Conservation (phyloP, 2,888 invertebrate species). For the Sympetrum striolatum region DNA sequence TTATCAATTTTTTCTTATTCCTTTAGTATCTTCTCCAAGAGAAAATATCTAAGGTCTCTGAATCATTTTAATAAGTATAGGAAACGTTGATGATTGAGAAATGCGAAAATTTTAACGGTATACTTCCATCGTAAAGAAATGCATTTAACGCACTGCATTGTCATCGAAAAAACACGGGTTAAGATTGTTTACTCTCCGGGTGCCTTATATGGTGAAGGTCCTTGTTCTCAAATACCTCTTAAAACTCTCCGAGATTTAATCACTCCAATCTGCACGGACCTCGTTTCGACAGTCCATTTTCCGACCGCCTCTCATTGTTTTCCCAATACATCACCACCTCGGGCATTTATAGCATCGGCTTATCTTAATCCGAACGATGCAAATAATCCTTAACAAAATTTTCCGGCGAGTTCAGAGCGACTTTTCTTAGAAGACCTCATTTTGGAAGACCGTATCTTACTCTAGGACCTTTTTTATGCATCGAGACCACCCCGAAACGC, state of each 20-base stretch:
- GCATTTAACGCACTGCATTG: no score
- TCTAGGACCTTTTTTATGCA: not conserved
- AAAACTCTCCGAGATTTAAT: not conserved
- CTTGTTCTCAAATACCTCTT: not conserved
- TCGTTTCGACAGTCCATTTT: not conserved
- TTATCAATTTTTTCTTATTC: no score
- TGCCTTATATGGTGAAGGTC: not conserved
- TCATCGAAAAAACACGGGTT: not conserved
- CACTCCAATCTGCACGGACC: not conserved
- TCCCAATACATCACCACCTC: not conserved
- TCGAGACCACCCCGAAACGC: not conserved
- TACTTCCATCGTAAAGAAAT: no score
- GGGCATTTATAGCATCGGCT: no score
- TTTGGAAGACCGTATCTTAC: not conserved
- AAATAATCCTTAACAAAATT: not conserved
- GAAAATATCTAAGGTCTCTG: no score
- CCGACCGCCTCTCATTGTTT: not conserved
- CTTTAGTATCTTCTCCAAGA: no score
- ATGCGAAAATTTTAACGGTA: no score
- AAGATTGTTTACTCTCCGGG: not conserved
- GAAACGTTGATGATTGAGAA: no score
- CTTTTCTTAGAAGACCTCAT: not conserved
- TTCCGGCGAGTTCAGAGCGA: not conserved
- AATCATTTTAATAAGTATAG: no score
- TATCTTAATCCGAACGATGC: no score